Conservation (phyloP, 1,140 invertebrate species). For the Liolophura sinensis region DNA sequence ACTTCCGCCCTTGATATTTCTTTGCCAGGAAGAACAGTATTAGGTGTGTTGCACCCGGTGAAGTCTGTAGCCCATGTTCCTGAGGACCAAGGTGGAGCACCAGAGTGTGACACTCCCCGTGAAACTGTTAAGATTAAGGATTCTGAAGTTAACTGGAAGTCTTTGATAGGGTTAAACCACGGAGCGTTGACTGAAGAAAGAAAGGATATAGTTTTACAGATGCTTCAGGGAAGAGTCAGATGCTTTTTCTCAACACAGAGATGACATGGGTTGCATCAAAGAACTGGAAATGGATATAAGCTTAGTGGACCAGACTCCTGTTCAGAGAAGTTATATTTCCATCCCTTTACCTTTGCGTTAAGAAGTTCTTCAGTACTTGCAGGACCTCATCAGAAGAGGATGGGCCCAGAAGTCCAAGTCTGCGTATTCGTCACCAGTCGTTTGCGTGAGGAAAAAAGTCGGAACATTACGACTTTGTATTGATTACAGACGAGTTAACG, state of each 20-base stretch:
- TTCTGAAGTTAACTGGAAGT: too few relatives aligned
- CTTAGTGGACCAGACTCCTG: conserved; percentile 13
- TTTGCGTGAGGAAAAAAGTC: conserved; percentile 24
- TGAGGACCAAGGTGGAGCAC: too few relatives aligned
- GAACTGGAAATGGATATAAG: conserved; percentile 18
- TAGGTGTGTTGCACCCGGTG: too few relatives aligned
- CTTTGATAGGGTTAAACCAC: background rate
- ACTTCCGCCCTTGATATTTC: too few relatives aligned
- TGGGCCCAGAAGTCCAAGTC: conserved; percentile 12
- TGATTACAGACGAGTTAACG: conserved; percentile 20
- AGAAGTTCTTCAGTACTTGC: conserved; percentile 19
- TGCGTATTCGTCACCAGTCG: conserved; percentile 15
- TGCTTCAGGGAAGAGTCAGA: conserved; percentile 14
- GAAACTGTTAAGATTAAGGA: too few relatives aligned
- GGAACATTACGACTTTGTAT: conserved; percentile 16
- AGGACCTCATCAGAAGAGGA: conserved; percentile 17
- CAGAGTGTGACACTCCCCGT: too few relatives aligned
- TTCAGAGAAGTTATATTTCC: conserved; percentile 1
- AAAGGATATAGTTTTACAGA: conserved; percentile 2
- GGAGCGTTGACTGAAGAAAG: conserved; percentile 1
- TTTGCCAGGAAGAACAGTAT: too few relatives aligned
- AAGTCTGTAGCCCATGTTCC: too few relatives aligned
- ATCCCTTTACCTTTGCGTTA: conserved; percentile 11
- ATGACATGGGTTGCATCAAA: conserved; percentile 15
- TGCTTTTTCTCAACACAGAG: conserved; percentile 16